Evolutionary conservation across 2,888 invertebrate species (phyloP).

Genomic region (Hypomecis punctinalis): DNA sequence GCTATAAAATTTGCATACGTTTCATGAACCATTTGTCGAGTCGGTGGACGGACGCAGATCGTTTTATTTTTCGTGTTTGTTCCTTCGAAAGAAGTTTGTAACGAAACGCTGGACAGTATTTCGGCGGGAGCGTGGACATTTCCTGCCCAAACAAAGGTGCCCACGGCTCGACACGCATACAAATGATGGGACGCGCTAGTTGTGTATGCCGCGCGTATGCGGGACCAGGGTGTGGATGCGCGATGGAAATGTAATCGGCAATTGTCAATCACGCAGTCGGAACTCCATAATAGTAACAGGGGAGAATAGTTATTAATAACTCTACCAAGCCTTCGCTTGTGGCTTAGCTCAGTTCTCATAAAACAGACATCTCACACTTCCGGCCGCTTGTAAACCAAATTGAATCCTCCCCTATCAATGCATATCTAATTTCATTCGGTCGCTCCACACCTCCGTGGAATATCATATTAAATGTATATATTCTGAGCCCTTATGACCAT

Average conservation of each 20-base stretch:
- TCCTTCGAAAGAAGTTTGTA: slow-evolving; percentile 68
- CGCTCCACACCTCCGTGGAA: slow-evolving; percentile 31
- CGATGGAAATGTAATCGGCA: slow-evolving; percentile 75
- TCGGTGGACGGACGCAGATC: slow-evolving; percentile 60
- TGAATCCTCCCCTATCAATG: slow-evolving; percentile 35
- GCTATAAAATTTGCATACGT: slow-evolving; percentile 82
- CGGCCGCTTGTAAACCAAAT: slow-evolving; percentile 32
- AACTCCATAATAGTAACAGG: slow-evolving; percentile 70
- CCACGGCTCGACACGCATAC: slow-evolving; percentile 73
- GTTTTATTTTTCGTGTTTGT: slow-evolving; percentile 69
- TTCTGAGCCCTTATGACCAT: slow-evolving; percentile 32
- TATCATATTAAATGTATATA: slow-evolving; percentile 15
- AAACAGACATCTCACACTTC: slow-evolving; percentile 30
- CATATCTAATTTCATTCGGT: slow-evolving; percentile 35
- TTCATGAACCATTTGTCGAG: slow-evolving; percentile 77
- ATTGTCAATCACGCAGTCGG: slow-evolving; percentile 76
- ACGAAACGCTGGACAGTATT: slow-evolving; percentile 67
- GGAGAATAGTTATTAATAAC: slow-evolving; percentile 46
- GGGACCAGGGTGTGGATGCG: slow-evolving; percentile 63
- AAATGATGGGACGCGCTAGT: slow-evolving; percentile 62
- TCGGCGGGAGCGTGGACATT: slow-evolving; percentile 75
- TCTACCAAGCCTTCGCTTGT: slow-evolving; percentile 20
- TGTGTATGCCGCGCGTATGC: slow-evolving; percentile 69
- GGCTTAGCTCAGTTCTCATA: slow-evolving; percentile 30
- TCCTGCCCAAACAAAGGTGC: slow-evolving; percentile 83